Evolutionary conservation across 2,888 invertebrate species (phyloP).

Genomic region (Sthenelais limicola): DNA sequence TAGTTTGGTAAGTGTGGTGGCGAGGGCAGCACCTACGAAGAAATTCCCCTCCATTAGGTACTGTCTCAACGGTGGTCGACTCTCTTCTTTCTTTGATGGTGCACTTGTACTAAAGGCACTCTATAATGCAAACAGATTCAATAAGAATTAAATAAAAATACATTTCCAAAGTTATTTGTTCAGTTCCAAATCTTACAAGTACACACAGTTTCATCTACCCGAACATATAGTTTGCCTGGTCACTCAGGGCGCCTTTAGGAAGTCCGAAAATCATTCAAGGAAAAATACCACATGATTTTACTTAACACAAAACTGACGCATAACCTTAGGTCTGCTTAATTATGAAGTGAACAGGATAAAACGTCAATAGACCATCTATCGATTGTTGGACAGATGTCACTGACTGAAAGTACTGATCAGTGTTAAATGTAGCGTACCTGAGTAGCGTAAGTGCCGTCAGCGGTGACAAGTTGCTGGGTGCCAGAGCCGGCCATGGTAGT

Average conservation of each 20-base stretch:
- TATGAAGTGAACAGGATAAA: no score
- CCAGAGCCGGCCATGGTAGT: slow-evolving; percentile 56
- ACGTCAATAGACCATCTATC: no score
- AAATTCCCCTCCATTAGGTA: slow-evolving; percentile 96
- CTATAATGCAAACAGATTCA: slow-evolving; percentile 79
- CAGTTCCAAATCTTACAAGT: no score
- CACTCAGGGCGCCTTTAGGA: no score
- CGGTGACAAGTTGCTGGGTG: slow-evolving; percentile 87
- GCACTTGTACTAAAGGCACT: slow-evolving; percentile 88
- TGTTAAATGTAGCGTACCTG: neutral
- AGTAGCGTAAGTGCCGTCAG: slow-evolving; percentile 98
- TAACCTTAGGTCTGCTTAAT: no score
- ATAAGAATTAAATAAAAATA: neutral
- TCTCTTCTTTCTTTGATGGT: slow-evolving; percentile 63
- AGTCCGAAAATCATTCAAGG: no score
- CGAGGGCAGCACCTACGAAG: slow-evolving; percentile 93
- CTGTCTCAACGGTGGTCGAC: slow-evolving; percentile 82
- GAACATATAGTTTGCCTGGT: no score
- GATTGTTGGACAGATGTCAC: no score
- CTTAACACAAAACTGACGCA: no score
- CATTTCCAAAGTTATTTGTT: no score
- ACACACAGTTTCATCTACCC: neutral
- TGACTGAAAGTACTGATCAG: no score
- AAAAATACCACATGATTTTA: no score
- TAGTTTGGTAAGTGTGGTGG: slow-evolving; percentile 92